phyloP scores from a whole-genome alignment of 23 tunicate species.

The Pegea sp. region DNA sequence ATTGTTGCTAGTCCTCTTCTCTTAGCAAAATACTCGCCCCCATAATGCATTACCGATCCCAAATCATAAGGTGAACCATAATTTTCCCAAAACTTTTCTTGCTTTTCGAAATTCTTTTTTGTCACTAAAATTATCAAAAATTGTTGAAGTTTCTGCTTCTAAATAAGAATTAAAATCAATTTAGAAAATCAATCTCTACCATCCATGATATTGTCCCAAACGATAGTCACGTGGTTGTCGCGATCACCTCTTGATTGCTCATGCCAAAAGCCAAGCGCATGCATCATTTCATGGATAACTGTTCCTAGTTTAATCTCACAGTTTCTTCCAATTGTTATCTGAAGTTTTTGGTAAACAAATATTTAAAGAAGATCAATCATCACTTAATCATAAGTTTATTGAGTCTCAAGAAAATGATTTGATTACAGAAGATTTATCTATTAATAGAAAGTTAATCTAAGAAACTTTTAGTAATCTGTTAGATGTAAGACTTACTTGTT shows the following conservation, averaged over 20 bases:
- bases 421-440: too few relatives aligned
- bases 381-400: too few relatives aligned
- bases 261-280: slow-evolving; percentile 52
- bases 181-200: slow-evolving; percentile 5
- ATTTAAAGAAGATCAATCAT: too few relatives aligned
- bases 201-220: slow-evolving; percentile 12
- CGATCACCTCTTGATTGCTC: slow-evolving; percentile 40
- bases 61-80: slow-evolving; percentile 17
- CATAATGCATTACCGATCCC: slow-evolving; percentile 50
- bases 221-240: slow-evolving; percentile 12
- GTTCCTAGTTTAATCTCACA: slow-evolving; percentile 28
- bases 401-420: too few relatives aligned
- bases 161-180: too few relatives aligned
- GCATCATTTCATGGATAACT: slow-evolving; percentile 43
- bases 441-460: too few relatives aligned
- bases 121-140: background rate
- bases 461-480: too few relatives aligned
- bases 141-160: too few relatives aligned
- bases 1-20: background rate
- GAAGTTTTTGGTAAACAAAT: too few relatives aligned
- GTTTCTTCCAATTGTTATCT: slow-evolving; percentile 15
- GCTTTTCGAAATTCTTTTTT: slow-evolving; percentile 12
- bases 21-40: slow-evolving; percentile 18
- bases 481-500: slow-evolving; percentile 30
- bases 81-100: slow-evolving; percentile 1